These are phyloP conservation scores for Caretta caretta DNA, from an alignment of 2,113 vertebrate genomes.

Conservation along the genomic window DNA sequence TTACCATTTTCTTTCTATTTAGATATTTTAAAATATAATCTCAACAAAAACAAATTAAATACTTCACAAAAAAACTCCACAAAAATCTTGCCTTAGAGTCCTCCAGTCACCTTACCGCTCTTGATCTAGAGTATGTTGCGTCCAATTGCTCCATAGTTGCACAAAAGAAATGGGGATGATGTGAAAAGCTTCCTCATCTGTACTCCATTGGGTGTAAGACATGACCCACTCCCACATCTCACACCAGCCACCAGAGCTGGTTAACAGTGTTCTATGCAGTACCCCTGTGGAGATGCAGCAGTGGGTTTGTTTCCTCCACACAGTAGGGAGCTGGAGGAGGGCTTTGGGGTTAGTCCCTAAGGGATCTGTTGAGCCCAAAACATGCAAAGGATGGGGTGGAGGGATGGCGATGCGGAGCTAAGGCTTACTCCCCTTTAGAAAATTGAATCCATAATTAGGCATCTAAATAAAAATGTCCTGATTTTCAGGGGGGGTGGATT, in stretches of 20 bases:
- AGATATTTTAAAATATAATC: neutral
- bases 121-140: neutral
- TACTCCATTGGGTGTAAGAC: neutral
- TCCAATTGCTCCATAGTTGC: rapidly evolving
- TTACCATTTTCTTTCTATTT: neutral
- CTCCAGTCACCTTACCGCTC: neutral
- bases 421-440: neutral
- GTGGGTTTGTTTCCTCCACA: neutral
- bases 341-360: neutral
- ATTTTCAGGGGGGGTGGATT: neutral
- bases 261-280: neutral
- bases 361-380: neutral
- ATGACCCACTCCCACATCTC: neutral
- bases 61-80: too few species aligned
- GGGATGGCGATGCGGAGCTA: neutral
- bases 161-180: neutral
- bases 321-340: neutral
- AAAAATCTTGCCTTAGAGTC: neutral
- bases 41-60: neutral
- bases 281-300: neutral
- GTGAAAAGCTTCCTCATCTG: neutral
- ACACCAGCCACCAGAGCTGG: neutral
- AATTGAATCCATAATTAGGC: neutral
- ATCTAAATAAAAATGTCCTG: neutral
- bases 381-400: neutral